Evolutionary conservation across 2,888 invertebrate species (phyloP).

Genomic region (Limnephilus rhombicus): DNA sequence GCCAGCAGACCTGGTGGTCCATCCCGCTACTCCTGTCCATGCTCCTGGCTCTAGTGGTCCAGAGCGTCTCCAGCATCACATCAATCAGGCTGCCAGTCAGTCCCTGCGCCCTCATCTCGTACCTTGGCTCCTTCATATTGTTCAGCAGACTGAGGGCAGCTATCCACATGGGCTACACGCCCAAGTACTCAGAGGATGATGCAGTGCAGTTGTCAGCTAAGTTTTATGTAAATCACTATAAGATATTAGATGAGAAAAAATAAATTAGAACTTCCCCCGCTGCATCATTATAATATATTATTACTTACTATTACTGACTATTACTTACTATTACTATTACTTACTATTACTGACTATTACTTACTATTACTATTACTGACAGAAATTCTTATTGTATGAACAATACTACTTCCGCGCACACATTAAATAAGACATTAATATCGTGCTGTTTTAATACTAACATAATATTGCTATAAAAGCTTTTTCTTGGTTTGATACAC

Average conservation of each 20-base stretch:
- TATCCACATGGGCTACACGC: constrained; percentile 72
- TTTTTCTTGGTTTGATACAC: background rate
- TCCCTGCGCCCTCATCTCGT: constrained; percentile 73
- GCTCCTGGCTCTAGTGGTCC: constrained; percentile 71
- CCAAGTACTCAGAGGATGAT: constrained; percentile 73
- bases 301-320: too few species aligned
- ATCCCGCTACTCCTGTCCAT: constrained; percentile 75
- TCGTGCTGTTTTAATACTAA: background rate
- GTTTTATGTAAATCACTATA: constrained; percentile 65
- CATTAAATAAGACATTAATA: background rate
- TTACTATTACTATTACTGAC: too few species aligned
- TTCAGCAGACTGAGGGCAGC: constrained; percentile 79
- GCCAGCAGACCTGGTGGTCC: constrained; percentile 73
- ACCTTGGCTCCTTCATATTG: constrained; percentile 77
- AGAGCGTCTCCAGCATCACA: constrained; percentile 69
- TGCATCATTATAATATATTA: background rate
- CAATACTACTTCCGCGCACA: background rate
- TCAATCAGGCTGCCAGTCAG: constrained; percentile 70
- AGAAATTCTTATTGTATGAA: background rate
- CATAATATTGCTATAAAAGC: background rate
- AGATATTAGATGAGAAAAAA: constrained; percentile 44
- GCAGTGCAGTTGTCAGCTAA: constrained; percentile 68
- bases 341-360: too few species aligned
- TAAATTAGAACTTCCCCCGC: background rate
- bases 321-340: too few species aligned